Conservation (phyloP, 2,888 invertebrate species). For the Bimastos eiseni region DNA sequence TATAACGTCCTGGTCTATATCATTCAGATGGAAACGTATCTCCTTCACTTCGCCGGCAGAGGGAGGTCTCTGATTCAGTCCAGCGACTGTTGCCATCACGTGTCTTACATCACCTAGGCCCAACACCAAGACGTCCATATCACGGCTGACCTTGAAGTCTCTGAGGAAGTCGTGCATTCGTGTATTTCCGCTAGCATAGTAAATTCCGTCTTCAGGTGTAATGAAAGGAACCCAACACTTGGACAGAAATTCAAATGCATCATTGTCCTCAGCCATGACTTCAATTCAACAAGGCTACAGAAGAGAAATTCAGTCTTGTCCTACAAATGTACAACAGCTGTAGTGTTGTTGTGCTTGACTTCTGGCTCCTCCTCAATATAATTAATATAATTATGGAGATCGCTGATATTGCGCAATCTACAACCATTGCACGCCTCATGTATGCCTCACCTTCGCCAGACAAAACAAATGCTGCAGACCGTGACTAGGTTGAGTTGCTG, state of each 20-base stretch:
- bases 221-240: background rate
- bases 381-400: too few relatives aligned
- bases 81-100: background rate
- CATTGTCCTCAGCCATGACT: background rate
- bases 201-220: background rate
- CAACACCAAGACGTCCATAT: background rate
- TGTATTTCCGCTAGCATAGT: conserved; percentile 4
- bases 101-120: background rate
- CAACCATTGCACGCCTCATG: too few relatives aligned
- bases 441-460: too few relatives aligned
- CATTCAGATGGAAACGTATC: conserved; percentile 13
- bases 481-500: too few relatives aligned
- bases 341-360: too few relatives aligned
- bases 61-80: background rate
- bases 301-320: background rate
- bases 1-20: background rate
- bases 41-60: background rate
- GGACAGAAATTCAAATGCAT: background rate
- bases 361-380: too few relatives aligned
- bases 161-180: background rate
- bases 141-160: background rate
- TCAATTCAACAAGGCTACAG: background rate
- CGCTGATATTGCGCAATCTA: too few relatives aligned
- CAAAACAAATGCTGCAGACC: too few relatives aligned
- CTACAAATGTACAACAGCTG: background rate